Evolutionary conservation across 2,113 vertebrate species (phyloP).

Genomic region (Paramormyrops kingsleyae): DNA sequence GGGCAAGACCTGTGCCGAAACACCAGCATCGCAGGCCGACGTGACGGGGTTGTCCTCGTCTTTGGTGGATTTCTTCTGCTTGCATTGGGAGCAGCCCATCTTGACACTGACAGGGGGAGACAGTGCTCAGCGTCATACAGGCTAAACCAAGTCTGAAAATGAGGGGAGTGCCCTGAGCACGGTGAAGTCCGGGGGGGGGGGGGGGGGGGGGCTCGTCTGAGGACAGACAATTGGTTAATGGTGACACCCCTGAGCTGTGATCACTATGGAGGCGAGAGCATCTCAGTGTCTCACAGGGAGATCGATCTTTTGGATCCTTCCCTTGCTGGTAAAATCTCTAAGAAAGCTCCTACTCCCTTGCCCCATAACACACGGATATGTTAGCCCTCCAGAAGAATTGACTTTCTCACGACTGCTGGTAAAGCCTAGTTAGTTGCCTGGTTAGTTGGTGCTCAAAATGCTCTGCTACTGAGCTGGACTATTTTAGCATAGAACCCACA

Average conservation of each 20-base stretch:
- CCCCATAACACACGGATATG: background rate
- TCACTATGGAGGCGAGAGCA: background rate
- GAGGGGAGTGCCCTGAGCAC: background rate
- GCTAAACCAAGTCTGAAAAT: background rate
- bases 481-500: background rate
- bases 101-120: slow-evolving; percentile 35
- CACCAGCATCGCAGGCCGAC: slow-evolving; percentile 33
- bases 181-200: too few species aligned
- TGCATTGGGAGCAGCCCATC: slow-evolving; percentile 88
- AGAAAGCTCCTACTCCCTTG: background rate
- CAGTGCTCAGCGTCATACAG: background rate
- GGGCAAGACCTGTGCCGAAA: slow-evolving; percentile 17
- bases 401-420: background rate
- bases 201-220: background rate
- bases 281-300: background rate
- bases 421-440: background rate
- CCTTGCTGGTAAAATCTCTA: background rate
- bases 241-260: background rate
- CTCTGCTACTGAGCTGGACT: background rate
- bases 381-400: background rate
- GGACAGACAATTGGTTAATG: background rate
- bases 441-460: background rate
- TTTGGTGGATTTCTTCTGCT: slow-evolving; percentile 67
- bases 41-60: slow-evolving; percentile 32
- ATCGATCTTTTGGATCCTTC: background rate